These are phyloP conservation scores for Lindbergichthys nudifrons DNA, from an alignment of 2,797 vertebrate species.

Conservation along the genomic window DNA sequence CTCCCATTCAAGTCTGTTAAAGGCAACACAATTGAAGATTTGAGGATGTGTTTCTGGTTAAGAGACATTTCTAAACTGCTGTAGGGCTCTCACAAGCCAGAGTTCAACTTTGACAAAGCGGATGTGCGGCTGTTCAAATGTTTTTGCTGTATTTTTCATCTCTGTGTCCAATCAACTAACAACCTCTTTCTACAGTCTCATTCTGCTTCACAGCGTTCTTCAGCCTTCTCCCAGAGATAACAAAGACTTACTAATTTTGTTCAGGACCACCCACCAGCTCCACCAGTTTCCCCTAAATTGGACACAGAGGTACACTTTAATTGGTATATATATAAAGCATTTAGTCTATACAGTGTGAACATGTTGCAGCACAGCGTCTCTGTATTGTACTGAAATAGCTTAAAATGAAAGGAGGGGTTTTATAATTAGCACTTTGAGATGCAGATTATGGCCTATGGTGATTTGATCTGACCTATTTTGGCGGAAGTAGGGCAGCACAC, in stretches of 20 bases:
- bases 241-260: constrained; percentile 33
- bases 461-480: constrained; percentile 88
- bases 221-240: constrained; percentile 18
- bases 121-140: no score
- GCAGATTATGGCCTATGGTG: constrained; percentile 81
- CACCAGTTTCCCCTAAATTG: constrained; percentile 42
- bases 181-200: neutral
- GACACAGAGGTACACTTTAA: constrained; percentile 44
- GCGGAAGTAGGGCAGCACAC: constrained; percentile 86
- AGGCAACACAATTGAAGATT: no score
- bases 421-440: constrained; percentile 86
- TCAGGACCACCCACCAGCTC: constrained; percentile 46
- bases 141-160: neutral
- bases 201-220: constrained; percentile 13
- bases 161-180: no score
- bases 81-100: no score
- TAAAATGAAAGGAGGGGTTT: constrained; percentile 63
- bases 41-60: no score
- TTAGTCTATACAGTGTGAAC: constrained; percentile 33
- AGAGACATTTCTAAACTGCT: no score
- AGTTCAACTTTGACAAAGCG: no score
- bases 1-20: no score
- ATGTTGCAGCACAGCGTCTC: constrained; percentile 44
- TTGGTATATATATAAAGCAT: constrained; percentile 42
- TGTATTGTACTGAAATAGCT: constrained; percentile 47